Percentiles rank a stretch among this genome's conserved stretches.
Conservation (phyloP, 2,797 vertebrate genomes). For the Remorina albescens region DNA sequence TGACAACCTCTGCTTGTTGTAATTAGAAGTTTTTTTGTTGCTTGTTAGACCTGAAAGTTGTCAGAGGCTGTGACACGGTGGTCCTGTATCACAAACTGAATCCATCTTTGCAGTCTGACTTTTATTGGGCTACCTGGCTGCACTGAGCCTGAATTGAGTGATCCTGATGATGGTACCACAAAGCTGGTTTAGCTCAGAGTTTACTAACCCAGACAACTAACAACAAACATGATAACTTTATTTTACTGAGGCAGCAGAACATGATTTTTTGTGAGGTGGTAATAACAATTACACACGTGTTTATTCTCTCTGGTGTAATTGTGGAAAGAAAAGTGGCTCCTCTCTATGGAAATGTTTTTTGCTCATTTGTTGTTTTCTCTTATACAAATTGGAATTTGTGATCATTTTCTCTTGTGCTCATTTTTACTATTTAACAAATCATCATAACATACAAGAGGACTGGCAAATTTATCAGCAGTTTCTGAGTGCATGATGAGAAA, state of each 20-base stretch:
- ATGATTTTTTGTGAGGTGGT: neutral
- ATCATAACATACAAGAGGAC: neutral
- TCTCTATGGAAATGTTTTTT: neutral
- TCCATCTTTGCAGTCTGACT: neutral
- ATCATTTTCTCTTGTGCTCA: neutral
- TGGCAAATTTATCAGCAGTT: too few species aligned
- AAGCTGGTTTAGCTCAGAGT: conserved; percentile 2
- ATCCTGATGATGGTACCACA: neutral
- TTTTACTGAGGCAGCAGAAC: neutral
- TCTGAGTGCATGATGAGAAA: too few species aligned
- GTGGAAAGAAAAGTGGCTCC: neutral
- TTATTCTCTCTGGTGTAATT: neutral
- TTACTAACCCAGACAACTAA: neutral
- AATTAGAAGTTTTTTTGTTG: neutral
- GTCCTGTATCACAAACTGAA: conserved; percentile 19
- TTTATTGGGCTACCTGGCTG: neutral
- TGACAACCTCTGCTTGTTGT: conserved; percentile 10
- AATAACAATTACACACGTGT: neutral
- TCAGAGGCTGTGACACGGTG: neutral
- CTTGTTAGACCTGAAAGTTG: neutral
- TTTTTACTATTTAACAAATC: neutral
- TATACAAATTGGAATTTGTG: neutral
- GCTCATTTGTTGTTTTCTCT: too few species aligned
- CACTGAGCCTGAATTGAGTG: neutral
- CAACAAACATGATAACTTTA: neutral